These are phyloP conservation scores for Timema podura DNA, from an alignment of 2,888 invertebrate species.

Conservation along the genomic window DNA sequence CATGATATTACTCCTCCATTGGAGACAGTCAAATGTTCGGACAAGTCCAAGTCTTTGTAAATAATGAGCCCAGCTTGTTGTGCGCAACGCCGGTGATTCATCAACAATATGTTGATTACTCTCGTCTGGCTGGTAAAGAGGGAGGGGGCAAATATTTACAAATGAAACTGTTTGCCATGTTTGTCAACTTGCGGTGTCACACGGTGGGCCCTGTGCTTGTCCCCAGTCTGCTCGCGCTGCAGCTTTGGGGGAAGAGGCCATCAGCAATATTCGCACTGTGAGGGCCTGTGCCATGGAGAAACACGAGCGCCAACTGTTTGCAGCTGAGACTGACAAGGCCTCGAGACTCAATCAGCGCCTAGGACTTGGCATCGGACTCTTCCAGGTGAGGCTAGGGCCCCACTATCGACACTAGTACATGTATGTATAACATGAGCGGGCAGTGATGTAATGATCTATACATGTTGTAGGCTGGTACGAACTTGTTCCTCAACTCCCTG, in stretches of 20 bases:
- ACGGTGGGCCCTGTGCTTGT: too few species aligned
- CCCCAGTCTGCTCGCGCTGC: conserved; percentile 76
- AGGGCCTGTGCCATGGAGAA: conserved; percentile 92
- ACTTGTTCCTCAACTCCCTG: conserved; percentile 78
- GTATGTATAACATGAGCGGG: neutral
- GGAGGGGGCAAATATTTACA: too few species aligned
- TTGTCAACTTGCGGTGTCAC: too few species aligned
- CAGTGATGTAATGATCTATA: neutral
- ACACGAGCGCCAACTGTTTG: conserved; percentile 68
- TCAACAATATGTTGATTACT: too few species aligned
- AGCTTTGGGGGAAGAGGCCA: conserved; percentile 86
- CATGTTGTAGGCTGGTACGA: conserved; percentile 65
- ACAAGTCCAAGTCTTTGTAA: too few species aligned
- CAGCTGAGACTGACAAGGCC: conserved; percentile 68
- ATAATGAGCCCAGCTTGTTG: too few species aligned
- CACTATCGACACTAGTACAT: neutral
- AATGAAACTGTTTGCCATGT: too few species aligned
- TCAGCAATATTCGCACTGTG: conserved; percentile 90
- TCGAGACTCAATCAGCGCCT: conserved; percentile 69
- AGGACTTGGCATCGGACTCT: conserved; percentile 87
- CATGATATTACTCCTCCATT: too few species aligned
- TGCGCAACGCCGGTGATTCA: too few species aligned
- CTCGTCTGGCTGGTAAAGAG: too few species aligned
- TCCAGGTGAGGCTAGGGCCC: conserved; percentile 50
- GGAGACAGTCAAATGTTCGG: too few species aligned